These are phyloP conservation scores for Cygnus olor DNA, from an alignment of 2,797 vertebrate species.

Conservation along the genomic window DNA sequence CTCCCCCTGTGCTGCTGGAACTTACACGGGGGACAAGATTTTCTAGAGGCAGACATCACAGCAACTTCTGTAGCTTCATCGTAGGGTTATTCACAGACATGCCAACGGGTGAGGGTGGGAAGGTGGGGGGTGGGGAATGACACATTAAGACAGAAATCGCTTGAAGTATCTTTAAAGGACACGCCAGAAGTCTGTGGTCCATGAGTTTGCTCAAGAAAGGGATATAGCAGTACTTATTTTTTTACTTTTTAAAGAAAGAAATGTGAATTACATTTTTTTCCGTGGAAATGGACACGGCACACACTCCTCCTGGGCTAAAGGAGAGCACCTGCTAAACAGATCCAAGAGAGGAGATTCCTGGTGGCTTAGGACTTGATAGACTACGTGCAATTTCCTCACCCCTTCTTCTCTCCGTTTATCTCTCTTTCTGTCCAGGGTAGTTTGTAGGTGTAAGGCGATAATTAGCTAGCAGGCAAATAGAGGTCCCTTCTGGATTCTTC, in stretches of 20 bases:
- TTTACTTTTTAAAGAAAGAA: constrained; percentile 48
- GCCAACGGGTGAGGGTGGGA: not conserved
- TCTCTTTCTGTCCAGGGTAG: constrained; percentile 54
- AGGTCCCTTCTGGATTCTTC: constrained; percentile 70
- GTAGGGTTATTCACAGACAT: constrained; percentile 16
- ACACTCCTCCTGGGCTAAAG: not conserved
- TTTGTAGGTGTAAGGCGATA: constrained; percentile 70
- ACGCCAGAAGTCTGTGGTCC: not conserved
- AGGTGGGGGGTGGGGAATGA: not conserved
- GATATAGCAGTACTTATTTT: constrained; percentile 58
- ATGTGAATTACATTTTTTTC: constrained; percentile 11
- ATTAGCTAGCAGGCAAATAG: constrained; percentile 73
- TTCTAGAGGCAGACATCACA: not conserved
- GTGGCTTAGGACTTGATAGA: constrained; percentile 31
- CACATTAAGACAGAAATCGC: not conserved
- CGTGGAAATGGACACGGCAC: not conserved
- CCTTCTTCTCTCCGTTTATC: not conserved
- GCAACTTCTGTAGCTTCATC: not conserved
- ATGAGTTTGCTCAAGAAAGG: constrained; percentile 31
- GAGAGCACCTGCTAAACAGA: constrained; percentile 2
- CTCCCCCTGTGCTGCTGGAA: constrained; percentile 14
- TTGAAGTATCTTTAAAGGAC: constrained; percentile 27
- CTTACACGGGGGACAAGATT: constrained; percentile 28
- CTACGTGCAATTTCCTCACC: constrained; percentile 53
- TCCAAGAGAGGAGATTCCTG: constrained; percentile 37